Percentiles rank a stretch among this genome's conserved stretches.
phyloP scores from a whole-genome alignment of 2,888 invertebrate genomes.

The Lordiphosa fenestrarum region DNA sequence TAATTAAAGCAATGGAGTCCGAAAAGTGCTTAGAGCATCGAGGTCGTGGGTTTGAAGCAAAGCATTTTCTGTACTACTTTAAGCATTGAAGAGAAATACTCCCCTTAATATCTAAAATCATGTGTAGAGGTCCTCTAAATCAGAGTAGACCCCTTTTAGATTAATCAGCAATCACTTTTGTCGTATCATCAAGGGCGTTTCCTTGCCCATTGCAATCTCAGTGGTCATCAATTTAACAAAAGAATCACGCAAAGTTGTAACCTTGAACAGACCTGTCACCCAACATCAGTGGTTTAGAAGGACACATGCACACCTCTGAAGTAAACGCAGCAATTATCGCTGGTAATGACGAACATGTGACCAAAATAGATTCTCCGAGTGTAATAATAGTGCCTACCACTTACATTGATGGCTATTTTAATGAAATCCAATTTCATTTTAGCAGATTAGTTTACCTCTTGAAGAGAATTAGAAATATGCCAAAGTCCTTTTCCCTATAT shows the following conservation, averaged over 20 bases:
- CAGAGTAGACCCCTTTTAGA: too few species aligned
- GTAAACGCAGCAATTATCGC: neutral
- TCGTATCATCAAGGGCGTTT: too few species aligned
- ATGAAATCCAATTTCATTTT: conserved; percentile 19
- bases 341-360: conserved; percentile 34
- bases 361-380: conserved; percentile 37
- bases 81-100: too few species aligned
- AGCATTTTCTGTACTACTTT: too few species aligned
- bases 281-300: neutral
- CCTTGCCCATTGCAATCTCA: neutral
- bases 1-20: too few species aligned
- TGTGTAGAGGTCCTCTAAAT: too few species aligned
- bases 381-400: conserved; percentile 38
- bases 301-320: conserved; percentile 16
- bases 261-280: neutral
- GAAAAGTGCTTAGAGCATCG: too few species aligned
- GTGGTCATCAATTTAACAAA: conserved; percentile 5
- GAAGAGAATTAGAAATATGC: conserved; percentile 1
- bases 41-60: too few species aligned
- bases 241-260: too few species aligned
- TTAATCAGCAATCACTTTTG: too few species aligned
- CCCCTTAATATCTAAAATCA: too few species aligned
- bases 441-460: too few species aligned
- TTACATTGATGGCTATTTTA: conserved; percentile 35
- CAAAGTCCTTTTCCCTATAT: neutral